A percentile compares a stretch with the other conserved stretches of the same genome.
phyloP scores from a whole-genome alignment of 2,797 vertebrate genomes.

The Gymnothorax javanicus region DNA sequence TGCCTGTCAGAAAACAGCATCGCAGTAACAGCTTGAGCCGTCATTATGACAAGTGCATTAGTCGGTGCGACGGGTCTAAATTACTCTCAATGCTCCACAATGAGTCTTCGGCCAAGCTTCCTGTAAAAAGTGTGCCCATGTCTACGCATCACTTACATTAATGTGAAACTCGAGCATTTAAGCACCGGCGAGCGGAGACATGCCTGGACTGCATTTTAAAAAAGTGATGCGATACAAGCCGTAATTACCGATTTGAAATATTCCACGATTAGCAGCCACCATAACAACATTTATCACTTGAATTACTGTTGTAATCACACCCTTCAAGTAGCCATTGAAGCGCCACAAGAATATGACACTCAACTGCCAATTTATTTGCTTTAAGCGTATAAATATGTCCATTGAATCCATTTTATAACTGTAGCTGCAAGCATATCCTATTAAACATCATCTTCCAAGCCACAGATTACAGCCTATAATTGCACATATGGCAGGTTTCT shows the following conservation, averaged over 20 bases:
- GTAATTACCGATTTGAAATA: background rate
- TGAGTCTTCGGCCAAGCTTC: background rate
- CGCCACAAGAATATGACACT: background rate
- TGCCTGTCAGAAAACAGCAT: background rate
- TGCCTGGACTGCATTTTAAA: background rate
- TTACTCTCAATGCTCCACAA: background rate
- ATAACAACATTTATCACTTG: background rate
- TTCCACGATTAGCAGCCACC: background rate
- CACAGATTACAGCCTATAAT: background rate
- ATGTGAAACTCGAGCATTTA: background rate
- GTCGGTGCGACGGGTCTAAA: background rate
- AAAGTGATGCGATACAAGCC: background rate
- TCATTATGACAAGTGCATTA: background rate
- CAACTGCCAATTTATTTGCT: background rate
- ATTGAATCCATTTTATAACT: background rate
- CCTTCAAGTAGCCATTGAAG: background rate
- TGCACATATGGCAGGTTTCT: background rate
- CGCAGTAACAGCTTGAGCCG: background rate
- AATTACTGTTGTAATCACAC: background rate
- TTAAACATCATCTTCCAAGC: background rate
- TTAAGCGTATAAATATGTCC: background rate
- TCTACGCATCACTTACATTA: background rate
- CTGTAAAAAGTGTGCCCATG: background rate
- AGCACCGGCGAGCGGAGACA: background rate
- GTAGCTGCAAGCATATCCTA: background rate